These are phyloP conservation scores for Macropus fuliginosus DNA, from an alignment of 2,797 vertebrate genomes.

Conservation along the genomic window DNA sequence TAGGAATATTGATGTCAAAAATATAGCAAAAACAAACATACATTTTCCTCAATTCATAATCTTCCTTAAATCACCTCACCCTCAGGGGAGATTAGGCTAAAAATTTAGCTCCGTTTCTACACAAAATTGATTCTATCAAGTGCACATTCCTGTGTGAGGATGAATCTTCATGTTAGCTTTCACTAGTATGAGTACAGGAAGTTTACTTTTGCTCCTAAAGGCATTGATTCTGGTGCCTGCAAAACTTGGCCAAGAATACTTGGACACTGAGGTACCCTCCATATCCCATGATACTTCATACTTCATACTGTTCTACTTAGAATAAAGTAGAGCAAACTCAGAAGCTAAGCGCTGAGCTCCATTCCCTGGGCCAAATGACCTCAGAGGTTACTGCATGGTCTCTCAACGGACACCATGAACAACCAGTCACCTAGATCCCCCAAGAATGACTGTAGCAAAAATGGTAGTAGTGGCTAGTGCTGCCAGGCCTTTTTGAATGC, in stretches of 20 bases:
- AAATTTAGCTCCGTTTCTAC: not conserved
- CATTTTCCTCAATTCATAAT: not conserved
- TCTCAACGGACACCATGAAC: not conserved
- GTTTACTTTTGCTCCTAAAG: not conserved
- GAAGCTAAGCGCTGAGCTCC: not conserved
- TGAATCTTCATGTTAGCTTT: not conserved
- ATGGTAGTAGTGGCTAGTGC: not conserved
- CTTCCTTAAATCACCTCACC: not conserved
- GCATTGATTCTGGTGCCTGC: not conserved
- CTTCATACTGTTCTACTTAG: not conserved
- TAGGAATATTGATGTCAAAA: not conserved
- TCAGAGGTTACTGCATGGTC: too few relatives aligned
- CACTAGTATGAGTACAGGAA: not conserved
- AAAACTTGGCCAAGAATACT: not conserved
- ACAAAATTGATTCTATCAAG: not conserved
- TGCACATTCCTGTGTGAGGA: not conserved
- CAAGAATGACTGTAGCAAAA: too few relatives aligned
- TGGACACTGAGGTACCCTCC: not conserved
- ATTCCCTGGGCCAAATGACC: not conserved
- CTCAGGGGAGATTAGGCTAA: not conserved
- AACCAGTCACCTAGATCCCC: too few relatives aligned
- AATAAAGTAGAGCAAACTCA: not conserved
- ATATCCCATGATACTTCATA: too few relatives aligned
- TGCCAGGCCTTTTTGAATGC: not conserved
- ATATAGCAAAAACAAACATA: not conserved